Percentiles rank a stretch among this genome's conserved stretches.
These are phyloP conservation scores for Babyrousa celebensis DNA, from an alignment of 2,797 vertebrate genomes.

Conservation along the genomic window DNA sequence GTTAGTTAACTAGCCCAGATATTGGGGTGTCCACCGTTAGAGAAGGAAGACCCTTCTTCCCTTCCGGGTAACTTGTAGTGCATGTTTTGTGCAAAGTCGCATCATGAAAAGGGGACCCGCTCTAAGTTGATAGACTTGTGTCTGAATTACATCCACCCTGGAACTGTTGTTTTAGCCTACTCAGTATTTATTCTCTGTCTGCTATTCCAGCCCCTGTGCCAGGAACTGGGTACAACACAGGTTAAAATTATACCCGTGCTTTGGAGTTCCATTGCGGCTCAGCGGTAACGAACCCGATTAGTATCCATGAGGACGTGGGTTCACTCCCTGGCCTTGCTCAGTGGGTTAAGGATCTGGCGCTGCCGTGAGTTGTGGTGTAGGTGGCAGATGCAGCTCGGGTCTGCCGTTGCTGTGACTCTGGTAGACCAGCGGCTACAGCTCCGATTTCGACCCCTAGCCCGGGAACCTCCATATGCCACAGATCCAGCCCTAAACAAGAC, in stretches of 20 bases:
- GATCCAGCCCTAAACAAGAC: too few relatives aligned
- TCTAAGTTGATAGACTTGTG: background rate
- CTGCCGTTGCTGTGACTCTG: too few relatives aligned
- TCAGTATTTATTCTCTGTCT: constrained; percentile 1
- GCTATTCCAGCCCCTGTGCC: accelerated
- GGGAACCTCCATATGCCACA: too few relatives aligned
- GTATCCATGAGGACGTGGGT: too few relatives aligned
- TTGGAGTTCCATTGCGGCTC: too few relatives aligned
- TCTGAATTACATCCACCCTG: constrained; percentile 42
- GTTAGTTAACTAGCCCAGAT: background rate
- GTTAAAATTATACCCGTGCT: background rate
- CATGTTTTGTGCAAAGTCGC: background rate
- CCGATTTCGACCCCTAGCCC: too few relatives aligned
- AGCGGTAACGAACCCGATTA: too few relatives aligned
- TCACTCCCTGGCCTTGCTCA: too few relatives aligned
- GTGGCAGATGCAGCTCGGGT: too few relatives aligned
- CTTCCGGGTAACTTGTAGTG: background rate
- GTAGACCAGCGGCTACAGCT: too few relatives aligned
- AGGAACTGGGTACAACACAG: background rate
- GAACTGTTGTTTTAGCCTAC: background rate
- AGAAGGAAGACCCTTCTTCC: background rate
- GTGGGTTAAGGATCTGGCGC: too few relatives aligned
- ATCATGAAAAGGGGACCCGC: background rate
- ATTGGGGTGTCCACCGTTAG: background rate
- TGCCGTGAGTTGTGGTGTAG: too few relatives aligned